Evolutionary conservation across 2,113 vertebrate species (phyloP).

Genomic region (Hipposideros armiger): DNA sequence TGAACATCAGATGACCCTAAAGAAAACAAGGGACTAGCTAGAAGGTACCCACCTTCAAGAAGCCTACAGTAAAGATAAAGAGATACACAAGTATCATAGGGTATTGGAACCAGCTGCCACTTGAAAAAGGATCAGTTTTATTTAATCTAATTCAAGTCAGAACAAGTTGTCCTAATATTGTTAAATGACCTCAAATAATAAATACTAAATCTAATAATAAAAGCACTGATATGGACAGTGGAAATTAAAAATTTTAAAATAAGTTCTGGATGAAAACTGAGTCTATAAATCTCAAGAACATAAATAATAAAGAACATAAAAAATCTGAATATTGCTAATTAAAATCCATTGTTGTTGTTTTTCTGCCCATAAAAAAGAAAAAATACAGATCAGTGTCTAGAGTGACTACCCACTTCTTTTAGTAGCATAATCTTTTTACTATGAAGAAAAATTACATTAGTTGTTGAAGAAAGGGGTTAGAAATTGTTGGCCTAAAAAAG

Average conservation of each 20-base stretch:
- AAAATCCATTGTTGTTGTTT: slow-evolving; percentile 51
- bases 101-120: background rate
- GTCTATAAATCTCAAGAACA: too few relatives aligned
- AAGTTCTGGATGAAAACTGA: too few relatives aligned
- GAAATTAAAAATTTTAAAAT: too few relatives aligned
- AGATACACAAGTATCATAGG: background rate
- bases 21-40: slow-evolving; percentile 43
- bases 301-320: slow-evolving; percentile 30
- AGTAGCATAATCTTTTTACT: slow-evolving; percentile 40
- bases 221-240: too few relatives aligned
- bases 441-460: slow-evolving; percentile 62
- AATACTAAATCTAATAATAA: background rate
- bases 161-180: slow-evolving; percentile 10
- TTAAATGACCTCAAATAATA: slow-evolving; percentile 46
- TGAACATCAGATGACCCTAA: slow-evolving; percentile 59
- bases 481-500: slow-evolving; percentile 50
- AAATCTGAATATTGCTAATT: background rate
- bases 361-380: slow-evolving; percentile 26
- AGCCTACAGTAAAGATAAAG: slow-evolving; percentile 33
- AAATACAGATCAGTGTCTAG: background rate
- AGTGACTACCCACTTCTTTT: slow-evolving; percentile 38
- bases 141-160: slow-evolving; percentile 47
- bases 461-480: slow-evolving; percentile 45
- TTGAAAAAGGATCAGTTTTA: slow-evolving; percentile 52
- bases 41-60: slow-evolving; percentile 25